These are phyloP conservation scores for Alviniconcha marisindica DNA, from an alignment of 1,140 invertebrate species.

Conservation along the genomic window DNA sequence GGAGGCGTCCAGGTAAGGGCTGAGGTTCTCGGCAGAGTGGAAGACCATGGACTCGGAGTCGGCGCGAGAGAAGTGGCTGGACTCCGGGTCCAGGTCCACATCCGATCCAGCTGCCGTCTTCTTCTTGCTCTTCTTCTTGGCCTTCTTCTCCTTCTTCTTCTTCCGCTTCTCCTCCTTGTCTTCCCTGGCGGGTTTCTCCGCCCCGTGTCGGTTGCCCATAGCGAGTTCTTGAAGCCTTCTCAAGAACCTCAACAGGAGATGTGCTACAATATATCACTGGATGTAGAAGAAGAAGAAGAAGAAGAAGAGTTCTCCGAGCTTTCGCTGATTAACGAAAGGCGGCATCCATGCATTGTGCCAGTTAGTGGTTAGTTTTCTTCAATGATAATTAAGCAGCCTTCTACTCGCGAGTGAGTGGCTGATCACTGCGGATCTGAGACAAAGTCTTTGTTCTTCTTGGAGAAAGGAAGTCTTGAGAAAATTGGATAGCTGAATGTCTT, in stretches of 20 bases:
- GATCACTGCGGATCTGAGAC: no score
- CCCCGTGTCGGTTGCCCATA: constrained; percentile 46
- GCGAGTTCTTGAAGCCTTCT: neutral
- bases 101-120: neutral
- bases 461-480: no score
- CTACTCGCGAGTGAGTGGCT: neutral
- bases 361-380: neutral
- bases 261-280: neutral
- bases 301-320: no score
- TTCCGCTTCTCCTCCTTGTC: constrained; percentile 34
- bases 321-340: neutral
- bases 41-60: constrained; percentile 50
- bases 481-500: no score
- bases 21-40: constrained; percentile 48
- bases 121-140: constrained; percentile 19
- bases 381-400: neutral
- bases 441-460: no score
- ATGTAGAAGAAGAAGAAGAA: neutral
- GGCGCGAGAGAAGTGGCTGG: constrained; percentile 47
- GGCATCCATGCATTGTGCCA: neutral
- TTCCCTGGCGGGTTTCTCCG: constrained; percentile 28
- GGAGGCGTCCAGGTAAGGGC: constrained; percentile 43
- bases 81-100: constrained; percentile 44
- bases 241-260: no score
- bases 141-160: constrained; percentile 34